These are phyloP conservation scores for Saturnia pavonia DNA, from an alignment of 2,888 invertebrate species.

Conservation along the genomic window DNA sequence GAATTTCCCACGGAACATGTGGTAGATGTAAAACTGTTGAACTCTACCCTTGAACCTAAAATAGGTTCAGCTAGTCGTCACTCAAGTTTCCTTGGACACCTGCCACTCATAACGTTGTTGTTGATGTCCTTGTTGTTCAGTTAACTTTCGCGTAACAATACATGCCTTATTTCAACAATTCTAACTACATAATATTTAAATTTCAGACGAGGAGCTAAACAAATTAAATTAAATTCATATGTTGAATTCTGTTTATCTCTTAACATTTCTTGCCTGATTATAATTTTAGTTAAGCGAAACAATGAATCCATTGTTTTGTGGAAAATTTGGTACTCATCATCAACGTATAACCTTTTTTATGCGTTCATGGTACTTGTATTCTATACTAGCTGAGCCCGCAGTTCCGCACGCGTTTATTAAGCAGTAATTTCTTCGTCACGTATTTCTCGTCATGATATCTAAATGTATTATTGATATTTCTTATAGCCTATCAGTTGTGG, in stretches of 20 bases:
- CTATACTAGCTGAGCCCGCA: too few species aligned
- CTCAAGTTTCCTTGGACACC: slow-evolving; percentile 52
- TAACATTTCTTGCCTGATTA: background rate
- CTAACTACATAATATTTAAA: background rate
- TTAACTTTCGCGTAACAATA: background rate
- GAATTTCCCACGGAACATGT: background rate
- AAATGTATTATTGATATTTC: too few species aligned
- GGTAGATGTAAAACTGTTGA: slow-evolving; percentile 45
- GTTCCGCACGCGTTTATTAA: too few species aligned
- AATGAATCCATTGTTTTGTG: too few species aligned
- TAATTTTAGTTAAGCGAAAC: too few species aligned
- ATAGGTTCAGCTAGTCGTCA: slow-evolving; percentile 45
- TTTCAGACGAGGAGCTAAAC: background rate
- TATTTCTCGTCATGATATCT: too few species aligned
- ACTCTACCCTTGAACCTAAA: slow-evolving; percentile 48
- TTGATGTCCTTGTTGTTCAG: background rate
- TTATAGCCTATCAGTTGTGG: too few species aligned
- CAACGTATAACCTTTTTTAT: too few species aligned
- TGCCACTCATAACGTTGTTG: slow-evolving; percentile 45
- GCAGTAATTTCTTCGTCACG: too few species aligned
- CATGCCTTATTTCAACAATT: background rate
- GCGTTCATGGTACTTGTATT: too few species aligned
- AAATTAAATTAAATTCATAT: background rate
- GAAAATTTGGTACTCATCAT: too few species aligned
- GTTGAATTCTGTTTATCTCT: background rate